Conservation (phyloP, 64 coral and sea anemone species). For the Montipora efflorescens region DNA sequence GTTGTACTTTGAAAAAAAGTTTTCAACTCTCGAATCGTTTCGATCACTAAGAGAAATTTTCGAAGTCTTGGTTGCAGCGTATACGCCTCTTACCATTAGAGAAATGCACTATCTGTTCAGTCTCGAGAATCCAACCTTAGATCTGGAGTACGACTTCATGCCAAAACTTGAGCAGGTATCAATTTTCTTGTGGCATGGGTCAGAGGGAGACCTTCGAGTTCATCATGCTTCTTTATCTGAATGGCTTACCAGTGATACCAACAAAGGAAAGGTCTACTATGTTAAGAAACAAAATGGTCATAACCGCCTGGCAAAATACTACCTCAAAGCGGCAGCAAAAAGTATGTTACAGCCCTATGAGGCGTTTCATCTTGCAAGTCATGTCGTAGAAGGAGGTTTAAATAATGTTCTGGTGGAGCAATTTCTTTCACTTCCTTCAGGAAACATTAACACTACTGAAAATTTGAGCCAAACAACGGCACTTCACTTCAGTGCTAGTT, state of each 20-base stretch:
- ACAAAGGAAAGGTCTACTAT: conserved; percentile 62
- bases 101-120: conserved; percentile 35
- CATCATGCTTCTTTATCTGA: conserved; percentile 78
- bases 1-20: conserved; percentile 68
- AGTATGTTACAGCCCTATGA: background rate
- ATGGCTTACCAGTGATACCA: conserved; percentile 81
- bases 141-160: conserved; percentile 73
- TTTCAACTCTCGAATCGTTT: conserved; percentile 31
- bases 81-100: background rate
- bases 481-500: conserved; percentile 62
- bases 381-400: conserved; percentile 56
- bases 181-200: conserved; percentile 57
- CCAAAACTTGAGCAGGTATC: conserved; percentile 64
- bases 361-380: conserved; percentile 65
- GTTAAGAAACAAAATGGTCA: conserved; percentile 69
- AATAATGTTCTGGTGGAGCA: background rate
- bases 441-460: conserved; percentile 31
- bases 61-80: conserved; percentile 63
- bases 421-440: conserved; percentile 55
- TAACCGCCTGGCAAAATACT: conserved; percentile 67
- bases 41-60: conserved; percentile 43
- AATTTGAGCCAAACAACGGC: conserved; percentile 49
- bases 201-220: conserved; percentile 51
- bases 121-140: conserved; percentile 1
- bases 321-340: background rate